Base-by-base conservation (phyloP, 2,888 invertebrate genomes). In the Cancer borealis region DNA sequence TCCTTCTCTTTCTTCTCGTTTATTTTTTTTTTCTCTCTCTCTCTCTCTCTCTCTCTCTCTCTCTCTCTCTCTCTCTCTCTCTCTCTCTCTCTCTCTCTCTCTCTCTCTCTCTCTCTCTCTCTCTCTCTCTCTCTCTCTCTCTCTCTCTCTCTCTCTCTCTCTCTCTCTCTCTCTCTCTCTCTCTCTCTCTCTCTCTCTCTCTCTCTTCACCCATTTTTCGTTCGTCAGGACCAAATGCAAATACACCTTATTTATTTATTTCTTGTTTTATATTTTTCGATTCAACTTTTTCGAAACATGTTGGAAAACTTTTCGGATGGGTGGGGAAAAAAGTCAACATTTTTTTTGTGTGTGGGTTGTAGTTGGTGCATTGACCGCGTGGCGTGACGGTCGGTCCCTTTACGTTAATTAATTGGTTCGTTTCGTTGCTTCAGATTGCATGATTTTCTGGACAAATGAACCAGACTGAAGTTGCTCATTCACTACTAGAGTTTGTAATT, bases 201-300 rank as follows among this genome's bases (percentile, higher is more conserved):
- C n/a, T 73, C 26, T 26, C 26, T 17, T 73, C 0, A 0, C 26
- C 5, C 4, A 10, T 26, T 73, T 73, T 66, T 39, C 45, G 12
- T 45, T 46, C 88, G 88, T 73, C 73, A 73, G 26, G 26, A 26
- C 26, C 8, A 73, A 73, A 73, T 73, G 73, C 73, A 73, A 73
- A 73, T 73, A 26, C 26, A 4, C 73, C 26, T n/a, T 73, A 73
- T 60, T 10, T 60, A 73, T 73, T n/a, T 26, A 73, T 10, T 73
- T 73, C 26, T 73, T 73, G 73, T 73, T 73, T 73, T 26, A 73
- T 26, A 73, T 26, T 26, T 73, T 73, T 73, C 26, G 21, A 73
- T 73, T 73, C 73, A 73, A 73, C 73, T 73, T 73, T 73, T 73
- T 73, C 3, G n/a, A n/a, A 73, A 73, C 26, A 73, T 73, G 73